Evolutionary conservation across 2,888 invertebrate genomes (phyloP), one percentile per base, ranked within the genome.

Genomic region (Elysia crispata): DNA sequence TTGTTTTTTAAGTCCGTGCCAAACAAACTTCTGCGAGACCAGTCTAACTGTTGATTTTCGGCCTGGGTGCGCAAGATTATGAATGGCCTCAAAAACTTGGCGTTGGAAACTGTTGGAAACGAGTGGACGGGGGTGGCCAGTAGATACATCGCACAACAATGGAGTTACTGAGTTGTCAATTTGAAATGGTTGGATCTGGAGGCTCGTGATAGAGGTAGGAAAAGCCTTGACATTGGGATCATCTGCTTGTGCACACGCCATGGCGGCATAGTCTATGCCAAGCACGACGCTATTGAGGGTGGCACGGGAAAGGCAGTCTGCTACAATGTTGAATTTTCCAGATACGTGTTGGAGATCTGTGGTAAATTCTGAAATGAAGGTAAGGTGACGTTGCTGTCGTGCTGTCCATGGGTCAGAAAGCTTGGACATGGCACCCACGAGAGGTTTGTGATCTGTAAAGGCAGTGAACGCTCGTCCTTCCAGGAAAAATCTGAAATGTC

Each of bases 41-140:
- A 66, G 67, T 28, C 25, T 66, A 3, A 66, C 67, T 1, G 67
- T 66, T 66, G 67, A n/a, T 66, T 66, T 66, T 6, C 31, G 20
- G 6, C 67, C 67, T 66, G 67, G 30, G 31, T 66, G 25, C 18
- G 67, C 20, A 28, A 66, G 67, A 25, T 66, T 66, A 18, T 66
- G 67, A 23, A 66, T 66, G 6, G 25, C 25, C 6, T 66, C 25
- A 66, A 66, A 66, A 1, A 66, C 31, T 66, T 66, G 67, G 1
- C 67, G 18, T 28, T 66, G 67, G 25, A 66, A 66, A 6, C 5
- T 18, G 18, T 23, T 8, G 18, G 67, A 25, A 5, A 66, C 67
- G 20, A 66, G 6, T 23, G 67, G 67, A 5, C 30, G 23, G 6
- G 67, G 67, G 8, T 30, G 31, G 25, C 28, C 25, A 66, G 30